Base-by-base conservation (phyloP, 1,140 invertebrate species). In the Muscidifurax raptorellus region DNA sequence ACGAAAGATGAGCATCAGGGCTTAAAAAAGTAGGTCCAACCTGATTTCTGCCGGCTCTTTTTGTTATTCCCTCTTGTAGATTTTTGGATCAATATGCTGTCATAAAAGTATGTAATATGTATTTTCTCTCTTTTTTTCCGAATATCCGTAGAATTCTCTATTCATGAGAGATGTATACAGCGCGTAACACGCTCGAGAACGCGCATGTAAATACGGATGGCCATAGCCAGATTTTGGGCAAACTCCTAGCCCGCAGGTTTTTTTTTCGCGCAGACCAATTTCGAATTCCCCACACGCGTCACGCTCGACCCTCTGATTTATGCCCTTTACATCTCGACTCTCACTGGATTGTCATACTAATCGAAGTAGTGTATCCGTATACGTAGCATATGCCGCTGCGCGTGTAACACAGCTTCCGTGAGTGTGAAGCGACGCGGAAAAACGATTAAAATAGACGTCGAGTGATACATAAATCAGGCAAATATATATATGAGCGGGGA, bases 401-500 rank as follows among this genome's bases (percentile, higher is more conserved):
- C 25, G 4, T 28, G 36, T 15, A 30, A 40, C 22, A 27, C 5
- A 27, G 27, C 0, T 22, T 36, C 27, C 52, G 67, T 6, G 0
- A 7, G 28, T 71, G 47, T 22, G 66, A 72, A 71, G 28, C 18
- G 27, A 15, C 22, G 28, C 27, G 6, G 9, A 32, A 74, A 71
- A 81, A 47, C 69, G 80, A 74, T 81, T 81, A 52, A 74, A 81
- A 72, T 36, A 52, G 15, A 81, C n/a, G 12, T 25, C 40, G 44
- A 81, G 25, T 32, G 18, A 74, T 59, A 15, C 80, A 81, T 81
- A 81, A 81, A 81, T 81, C 79, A 72, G 12, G 15, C 1, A 32
- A 77, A 52, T 59, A 59, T 32, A 52, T 59, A 59, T 32, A 30
- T 22, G 25, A 52, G 36, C 36, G 36, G 13, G 52, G 76, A 9